These are phyloP conservation scores for Lapara coniferarum DNA, from an alignment of 2,888 invertebrate species.

Conservation along the genomic window DNA sequence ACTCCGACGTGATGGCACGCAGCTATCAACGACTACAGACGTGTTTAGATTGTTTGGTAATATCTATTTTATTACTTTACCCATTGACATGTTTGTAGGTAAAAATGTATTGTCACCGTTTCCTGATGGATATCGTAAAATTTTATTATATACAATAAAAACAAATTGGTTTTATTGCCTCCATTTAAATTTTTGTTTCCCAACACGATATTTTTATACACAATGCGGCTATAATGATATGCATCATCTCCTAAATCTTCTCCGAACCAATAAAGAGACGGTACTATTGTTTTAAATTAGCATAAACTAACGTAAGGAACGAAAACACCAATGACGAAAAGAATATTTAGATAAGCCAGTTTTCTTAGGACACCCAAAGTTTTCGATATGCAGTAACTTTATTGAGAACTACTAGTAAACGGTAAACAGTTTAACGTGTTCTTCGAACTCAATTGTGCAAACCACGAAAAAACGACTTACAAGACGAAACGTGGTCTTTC, in stretches of 20 bases:
- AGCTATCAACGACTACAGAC: slow-evolving; percentile 14
- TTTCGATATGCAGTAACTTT: no score
- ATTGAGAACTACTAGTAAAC: no score
- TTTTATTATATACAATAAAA: slow-evolving; percentile 9
- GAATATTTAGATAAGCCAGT: background rate
- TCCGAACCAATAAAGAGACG: no score
- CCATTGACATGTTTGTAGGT: background rate
- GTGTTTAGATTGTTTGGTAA: slow-evolving; percentile 27
- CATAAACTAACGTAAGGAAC: background rate
- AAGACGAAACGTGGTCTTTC: no score
- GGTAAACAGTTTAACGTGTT: no score
- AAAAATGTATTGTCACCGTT: slow-evolving; percentile 16
- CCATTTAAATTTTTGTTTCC: slow-evolving; percentile 1
- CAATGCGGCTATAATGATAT: no score
- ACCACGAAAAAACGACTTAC: no score
- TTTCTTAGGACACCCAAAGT: background rate
- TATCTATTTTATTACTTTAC: slow-evolving; percentile 23
- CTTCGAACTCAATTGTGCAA: no score
- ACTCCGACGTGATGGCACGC: slow-evolving; percentile 52
- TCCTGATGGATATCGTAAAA: slow-evolving; percentile 5
- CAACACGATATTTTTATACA: background rate
- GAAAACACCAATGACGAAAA: background rate
- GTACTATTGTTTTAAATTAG: no score
- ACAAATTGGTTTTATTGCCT: slow-evolving; percentile 7
- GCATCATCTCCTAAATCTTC: no score